Percentiles rank a stretch among this genome's conserved stretches.
phyloP scores from a whole-genome alignment of 2,113 vertebrate genomes.

The Entosphenus tridentatus region DNA sequence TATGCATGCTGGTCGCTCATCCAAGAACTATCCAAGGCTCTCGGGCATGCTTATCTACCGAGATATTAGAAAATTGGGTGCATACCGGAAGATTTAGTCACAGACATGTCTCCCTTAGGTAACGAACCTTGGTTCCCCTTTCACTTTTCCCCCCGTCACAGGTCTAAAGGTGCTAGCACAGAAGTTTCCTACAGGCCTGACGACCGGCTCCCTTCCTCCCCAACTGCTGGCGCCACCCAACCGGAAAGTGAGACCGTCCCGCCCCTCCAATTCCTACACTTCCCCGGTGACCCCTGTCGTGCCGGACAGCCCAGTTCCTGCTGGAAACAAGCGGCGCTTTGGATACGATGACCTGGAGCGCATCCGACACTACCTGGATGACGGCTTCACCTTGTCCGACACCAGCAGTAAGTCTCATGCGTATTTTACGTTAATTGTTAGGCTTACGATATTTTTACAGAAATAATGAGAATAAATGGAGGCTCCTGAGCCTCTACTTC shows the following conservation, averaged over 20 bases:
- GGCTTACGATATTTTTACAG: too few species aligned
- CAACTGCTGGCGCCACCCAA: neutral
- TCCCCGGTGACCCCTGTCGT: conserved; percentile 17
- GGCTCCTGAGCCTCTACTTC: too few species aligned
- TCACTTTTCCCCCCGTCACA: conserved; percentile 15
- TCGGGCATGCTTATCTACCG: too few species aligned
- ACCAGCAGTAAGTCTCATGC: too few species aligned
- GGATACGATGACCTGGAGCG: conserved; percentile 43
- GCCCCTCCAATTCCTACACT: conserved; percentile 15
- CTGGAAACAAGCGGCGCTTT: conserved; percentile 52
- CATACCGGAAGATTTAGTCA: neutral
- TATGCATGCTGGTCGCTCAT: neutral
- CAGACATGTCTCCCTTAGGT: neutral
- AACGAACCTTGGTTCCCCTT: neutral
- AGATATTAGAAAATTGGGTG: neutral
- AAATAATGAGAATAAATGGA: too few species aligned
- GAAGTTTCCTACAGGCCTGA: conserved; percentile 57
- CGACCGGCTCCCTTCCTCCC: conserved; percentile 38
- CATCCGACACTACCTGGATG: conserved; percentile 41
- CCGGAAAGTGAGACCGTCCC: conserved; percentile 17
- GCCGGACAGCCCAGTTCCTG: conserved; percentile 12
- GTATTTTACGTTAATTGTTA: too few species aligned
- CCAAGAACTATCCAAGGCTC: neutral
- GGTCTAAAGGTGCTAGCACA: conserved; percentile 65
- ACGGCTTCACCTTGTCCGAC: too few species aligned